Conservation (phyloP, 2,888 invertebrate genomes). For the Schizotus pectinicornis region DNA sequence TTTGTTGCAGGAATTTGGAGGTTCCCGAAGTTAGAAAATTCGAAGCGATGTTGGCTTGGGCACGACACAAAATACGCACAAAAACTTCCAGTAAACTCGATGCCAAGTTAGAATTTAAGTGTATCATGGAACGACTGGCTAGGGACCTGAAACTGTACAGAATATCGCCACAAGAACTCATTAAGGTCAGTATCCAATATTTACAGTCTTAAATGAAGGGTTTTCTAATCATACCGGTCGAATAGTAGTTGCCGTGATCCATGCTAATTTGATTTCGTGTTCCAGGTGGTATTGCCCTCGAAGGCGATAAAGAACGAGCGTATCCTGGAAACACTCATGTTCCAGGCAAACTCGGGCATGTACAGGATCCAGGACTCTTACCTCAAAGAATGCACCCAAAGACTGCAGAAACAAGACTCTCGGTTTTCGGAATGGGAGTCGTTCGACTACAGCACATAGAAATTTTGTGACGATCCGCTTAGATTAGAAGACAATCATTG, state of each 20-base stretch:
- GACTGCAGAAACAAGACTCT: slow-evolving; percentile 88
- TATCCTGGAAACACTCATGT: slow-evolving; percentile 90
- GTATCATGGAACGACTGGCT: slow-evolving; percentile 90
- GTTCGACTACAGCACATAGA: slow-evolving; percentile 68
- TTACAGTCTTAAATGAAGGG: neutral
- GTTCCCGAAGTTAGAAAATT: slow-evolving; percentile 90
- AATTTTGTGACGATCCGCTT: slow-evolving; percentile 21
- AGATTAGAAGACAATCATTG: slow-evolving; percentile 49
- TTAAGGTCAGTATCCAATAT: slow-evolving; percentile 67
- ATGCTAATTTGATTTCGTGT: slow-evolving; percentile 22
- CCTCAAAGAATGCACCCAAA: slow-evolving; percentile 85
- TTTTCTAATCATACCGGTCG: neutral
- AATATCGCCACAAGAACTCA: slow-evolving; percentile 91
- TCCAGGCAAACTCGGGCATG: slow-evolving; percentile 92
- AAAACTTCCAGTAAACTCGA: slow-evolving; percentile 82
- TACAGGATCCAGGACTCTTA: slow-evolving; percentile 89
- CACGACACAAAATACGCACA: slow-evolving; percentile 80
- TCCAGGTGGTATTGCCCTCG: slow-evolving; percentile 83
- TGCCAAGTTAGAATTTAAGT: slow-evolving; percentile 87
- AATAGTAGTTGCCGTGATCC: neutral
- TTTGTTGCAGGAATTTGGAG: slow-evolving; percentile 76
- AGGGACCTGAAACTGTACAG: slow-evolving; percentile 87
- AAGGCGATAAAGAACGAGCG: slow-evolving; percentile 92
- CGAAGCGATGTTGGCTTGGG: slow-evolving; percentile 93
- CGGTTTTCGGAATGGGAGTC: slow-evolving; percentile 82